A percentile compares a stretch with the other conserved stretches of the same genome.
Evolutionary conservation across 2,797 vertebrate genomes (phyloP).

Genomic region (Takifugu ocellatus): DNA sequence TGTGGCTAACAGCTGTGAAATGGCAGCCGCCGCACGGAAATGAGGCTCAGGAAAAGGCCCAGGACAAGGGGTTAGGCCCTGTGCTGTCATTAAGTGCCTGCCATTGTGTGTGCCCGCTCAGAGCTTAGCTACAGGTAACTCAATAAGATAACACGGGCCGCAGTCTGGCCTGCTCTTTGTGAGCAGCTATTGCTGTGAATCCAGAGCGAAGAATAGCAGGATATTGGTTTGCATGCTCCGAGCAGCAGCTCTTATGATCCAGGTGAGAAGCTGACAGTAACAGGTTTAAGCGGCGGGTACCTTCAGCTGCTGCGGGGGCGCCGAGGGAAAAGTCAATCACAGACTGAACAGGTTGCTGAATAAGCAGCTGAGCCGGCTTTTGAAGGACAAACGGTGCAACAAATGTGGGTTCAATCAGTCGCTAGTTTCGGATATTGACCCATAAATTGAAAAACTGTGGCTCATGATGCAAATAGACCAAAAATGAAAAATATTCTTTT

Average conservation of each 20-base stretch:
- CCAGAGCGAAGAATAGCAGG: conserved; percentile 66
- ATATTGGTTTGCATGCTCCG: conserved; percentile 75
- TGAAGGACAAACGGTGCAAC: conserved; percentile 37
- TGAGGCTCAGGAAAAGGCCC: conserved; percentile 73
- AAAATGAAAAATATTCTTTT: conserved; percentile 31
- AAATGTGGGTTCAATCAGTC: conserved; percentile 35
- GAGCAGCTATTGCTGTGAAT: conserved; percentile 58
- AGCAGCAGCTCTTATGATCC: conserved; percentile 72
- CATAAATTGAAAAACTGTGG: conserved; percentile 23
- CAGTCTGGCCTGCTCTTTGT: conserved; percentile 68
- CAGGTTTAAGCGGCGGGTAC: conserved; percentile 72
- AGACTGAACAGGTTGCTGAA: conserved; percentile 52
- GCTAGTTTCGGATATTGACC: conserved; percentile 26
- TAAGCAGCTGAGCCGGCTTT: conserved; percentile 46
- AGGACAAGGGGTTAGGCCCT: conserved; percentile 71
- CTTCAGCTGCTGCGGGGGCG: conserved; percentile 69
- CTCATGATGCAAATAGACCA: conserved; percentile 19
- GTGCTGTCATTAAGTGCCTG: conserved; percentile 72
- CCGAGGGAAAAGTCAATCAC: conserved; percentile 64
- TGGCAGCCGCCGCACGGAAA: conserved; percentile 79
- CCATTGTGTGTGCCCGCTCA: conserved; percentile 72
- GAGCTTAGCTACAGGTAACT: conserved; percentile 80
- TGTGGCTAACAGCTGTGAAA: conserved; percentile 83
- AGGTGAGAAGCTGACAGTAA: conserved; percentile 82
- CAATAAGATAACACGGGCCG: conserved; percentile 70